Evolutionary conservation across 1,140 invertebrate genomes (phyloP).

Genomic region (Drosophila quadrilineata): DNA sequence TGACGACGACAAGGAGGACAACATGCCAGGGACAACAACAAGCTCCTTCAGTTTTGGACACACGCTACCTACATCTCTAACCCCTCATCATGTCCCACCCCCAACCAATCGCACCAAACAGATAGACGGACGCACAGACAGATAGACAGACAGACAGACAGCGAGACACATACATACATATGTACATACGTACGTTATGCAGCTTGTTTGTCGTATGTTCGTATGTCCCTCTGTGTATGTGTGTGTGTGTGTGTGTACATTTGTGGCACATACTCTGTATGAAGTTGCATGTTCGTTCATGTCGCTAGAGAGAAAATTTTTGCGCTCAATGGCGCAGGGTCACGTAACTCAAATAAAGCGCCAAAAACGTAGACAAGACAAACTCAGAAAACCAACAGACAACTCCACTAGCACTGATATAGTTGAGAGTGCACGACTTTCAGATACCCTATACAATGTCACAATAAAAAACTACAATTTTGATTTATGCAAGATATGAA

Average conservation of each 20-base stretch:
- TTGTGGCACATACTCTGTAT: conserved; percentile 41
- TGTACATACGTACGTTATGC: conserved; percentile 35
- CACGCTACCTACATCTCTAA: neutral
- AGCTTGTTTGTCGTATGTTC: neutral
- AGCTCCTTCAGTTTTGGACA: conserved; percentile 37
- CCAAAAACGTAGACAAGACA: conserved; percentile 38
- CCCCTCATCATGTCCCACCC: neutral
- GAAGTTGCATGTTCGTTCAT: conserved; percentile 69
- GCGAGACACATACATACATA: conserved; percentile 18
- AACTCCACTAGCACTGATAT: too few relatives aligned
- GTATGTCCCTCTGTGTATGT: conserved; percentile 6
- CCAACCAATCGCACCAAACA: conserved; percentile 23
- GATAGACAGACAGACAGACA: conserved; percentile 18
- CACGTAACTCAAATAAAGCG: conserved; percentile 77
- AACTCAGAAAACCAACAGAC: conserved; percentile 4
- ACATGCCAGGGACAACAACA: conserved; percentile 35
- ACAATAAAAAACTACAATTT: neutral
- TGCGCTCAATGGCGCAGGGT: conserved; percentile 71
- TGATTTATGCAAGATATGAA: neutral
- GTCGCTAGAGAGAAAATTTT: conserved; percentile 74
- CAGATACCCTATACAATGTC: neutral
- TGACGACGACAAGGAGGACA: too few relatives aligned
- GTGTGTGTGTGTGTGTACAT: conserved; percentile 17
- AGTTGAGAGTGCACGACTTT: neutral
- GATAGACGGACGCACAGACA: conserved; percentile 11